phyloP scores from a whole-genome alignment of 2,113 vertebrate species.

The Mormyrus iriodes region DNA sequence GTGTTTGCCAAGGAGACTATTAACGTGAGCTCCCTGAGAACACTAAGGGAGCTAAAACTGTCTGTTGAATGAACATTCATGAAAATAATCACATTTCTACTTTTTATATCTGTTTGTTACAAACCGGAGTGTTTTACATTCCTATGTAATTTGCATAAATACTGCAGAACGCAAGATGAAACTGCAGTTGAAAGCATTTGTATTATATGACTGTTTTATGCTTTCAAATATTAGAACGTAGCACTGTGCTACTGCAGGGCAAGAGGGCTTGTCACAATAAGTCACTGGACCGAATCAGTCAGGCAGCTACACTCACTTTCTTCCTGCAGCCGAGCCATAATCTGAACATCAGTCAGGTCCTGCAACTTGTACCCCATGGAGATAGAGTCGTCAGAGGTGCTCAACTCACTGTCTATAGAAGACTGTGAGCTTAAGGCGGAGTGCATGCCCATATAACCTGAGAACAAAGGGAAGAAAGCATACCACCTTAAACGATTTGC shows the following conservation, averaged over 20 bases:
- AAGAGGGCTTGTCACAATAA: neutral
- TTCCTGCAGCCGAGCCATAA: constrained; percentile 86
- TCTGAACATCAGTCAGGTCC: constrained; percentile 87
- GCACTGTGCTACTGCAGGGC: neutral
- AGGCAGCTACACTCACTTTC: constrained; percentile 67
- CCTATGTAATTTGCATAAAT: neutral
- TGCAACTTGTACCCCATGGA: constrained; percentile 91
- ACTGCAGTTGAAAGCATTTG: neutral
- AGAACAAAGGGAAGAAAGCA: neutral
- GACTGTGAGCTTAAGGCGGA: constrained; percentile 86
- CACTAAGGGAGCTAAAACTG: neutral
- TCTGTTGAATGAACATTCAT: neutral
- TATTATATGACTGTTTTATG: neutral
- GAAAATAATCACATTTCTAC: neutral
- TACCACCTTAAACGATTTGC: neutral
- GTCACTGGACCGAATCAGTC: neutral
- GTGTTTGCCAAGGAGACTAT: neutral
- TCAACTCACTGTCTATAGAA: constrained; percentile 83
- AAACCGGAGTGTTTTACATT: neutral
- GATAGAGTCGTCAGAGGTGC: constrained; percentile 86
- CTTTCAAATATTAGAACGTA: neutral
- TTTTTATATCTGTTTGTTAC: neutral
- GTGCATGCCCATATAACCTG: constrained; percentile 66
- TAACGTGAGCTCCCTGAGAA: neutral
- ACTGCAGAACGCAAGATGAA: neutral